These are phyloP conservation scores for Peromyscus polionotus DNA, from an alignment of 2,113 vertebrate species.

Conservation along the genomic window DNA sequence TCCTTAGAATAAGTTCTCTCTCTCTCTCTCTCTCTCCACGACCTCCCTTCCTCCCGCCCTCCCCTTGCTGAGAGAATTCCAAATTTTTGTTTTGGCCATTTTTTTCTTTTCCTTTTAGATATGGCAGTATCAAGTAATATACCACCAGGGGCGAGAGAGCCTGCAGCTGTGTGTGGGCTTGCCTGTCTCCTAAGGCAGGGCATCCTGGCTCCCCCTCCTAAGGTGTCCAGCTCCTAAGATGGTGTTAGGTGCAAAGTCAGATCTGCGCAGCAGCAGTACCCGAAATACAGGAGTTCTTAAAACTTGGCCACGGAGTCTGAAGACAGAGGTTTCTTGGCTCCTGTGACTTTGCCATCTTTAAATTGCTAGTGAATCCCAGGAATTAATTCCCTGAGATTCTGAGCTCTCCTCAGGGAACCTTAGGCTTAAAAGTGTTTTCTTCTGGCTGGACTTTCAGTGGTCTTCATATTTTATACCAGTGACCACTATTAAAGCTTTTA, in stretches of 20 bases:
- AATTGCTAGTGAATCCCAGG: neutral
- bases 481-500: neutral
- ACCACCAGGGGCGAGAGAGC: neutral
- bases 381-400: neutral
- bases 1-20: neutral
- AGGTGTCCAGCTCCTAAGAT: neutral
- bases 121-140: neutral
- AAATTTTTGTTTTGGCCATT: neutral
- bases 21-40: neutral
- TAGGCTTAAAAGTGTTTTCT: constrained; percentile 6
- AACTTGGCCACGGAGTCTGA: neutral
- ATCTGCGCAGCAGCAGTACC: neutral
- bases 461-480: constrained; percentile 33
- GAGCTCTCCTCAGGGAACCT: neutral
- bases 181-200: neutral
- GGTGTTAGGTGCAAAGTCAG: neutral
- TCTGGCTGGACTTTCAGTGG: neutral
- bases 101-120: neutral
- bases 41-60: neutral
- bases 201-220: constrained; percentile 9
- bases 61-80: neutral
- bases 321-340: neutral
- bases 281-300: neutral
- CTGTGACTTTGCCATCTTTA: neutral
- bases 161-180: neutral